These are phyloP conservation scores for Molorchus minor DNA, from an alignment of 2,888 invertebrate species.

Conservation along the genomic window DNA sequence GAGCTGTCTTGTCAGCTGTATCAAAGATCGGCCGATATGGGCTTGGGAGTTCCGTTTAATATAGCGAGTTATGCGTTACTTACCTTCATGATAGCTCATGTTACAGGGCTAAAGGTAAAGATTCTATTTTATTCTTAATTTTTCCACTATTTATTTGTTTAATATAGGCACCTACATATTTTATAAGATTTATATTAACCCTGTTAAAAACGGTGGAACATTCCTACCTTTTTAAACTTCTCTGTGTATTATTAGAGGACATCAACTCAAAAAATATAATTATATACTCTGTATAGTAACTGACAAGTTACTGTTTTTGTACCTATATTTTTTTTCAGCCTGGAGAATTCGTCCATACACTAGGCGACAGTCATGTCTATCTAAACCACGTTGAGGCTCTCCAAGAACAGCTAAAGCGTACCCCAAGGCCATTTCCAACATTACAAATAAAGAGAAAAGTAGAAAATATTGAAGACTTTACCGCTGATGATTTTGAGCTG, in stretches of 20 bases:
- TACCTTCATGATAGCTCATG: slow-evolving; percentile 95
- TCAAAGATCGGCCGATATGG: slow-evolving; percentile 97
- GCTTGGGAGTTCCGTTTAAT: slow-evolving; percentile 98
- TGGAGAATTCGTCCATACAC: slow-evolving; percentile 92
- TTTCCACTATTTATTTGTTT: too few relatives aligned
- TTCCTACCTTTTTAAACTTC: not conserved
- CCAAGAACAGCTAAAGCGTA: slow-evolving; percentile 79
- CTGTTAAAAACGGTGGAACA: not conserved
- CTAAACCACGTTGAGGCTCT: slow-evolving; percentile 87
- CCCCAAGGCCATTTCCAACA: slow-evolving; percentile 84
- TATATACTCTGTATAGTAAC: too few relatives aligned
- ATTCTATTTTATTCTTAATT: slow-evolving; percentile 8
- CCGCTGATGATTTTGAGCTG: slow-evolving; percentile 85
- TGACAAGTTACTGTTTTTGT: not conserved
- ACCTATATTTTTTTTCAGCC: slow-evolving; percentile 66
- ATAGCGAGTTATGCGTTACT: slow-evolving; percentile 95
- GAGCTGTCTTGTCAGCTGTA: slow-evolving; percentile 92
- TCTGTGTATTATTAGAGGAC: not conserved
- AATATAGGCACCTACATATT: too few relatives aligned
- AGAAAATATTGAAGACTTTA: slow-evolving; percentile 85
- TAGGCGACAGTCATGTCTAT: slow-evolving; percentile 97
- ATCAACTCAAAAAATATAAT: too few relatives aligned
- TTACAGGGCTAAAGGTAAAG: slow-evolving; percentile 84
- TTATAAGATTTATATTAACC: too few relatives aligned
- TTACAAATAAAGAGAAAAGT: slow-evolving; percentile 80